phyloP scores from a whole-genome alignment of 2,888 invertebrate species.

The Oligia latruncula region DNA sequence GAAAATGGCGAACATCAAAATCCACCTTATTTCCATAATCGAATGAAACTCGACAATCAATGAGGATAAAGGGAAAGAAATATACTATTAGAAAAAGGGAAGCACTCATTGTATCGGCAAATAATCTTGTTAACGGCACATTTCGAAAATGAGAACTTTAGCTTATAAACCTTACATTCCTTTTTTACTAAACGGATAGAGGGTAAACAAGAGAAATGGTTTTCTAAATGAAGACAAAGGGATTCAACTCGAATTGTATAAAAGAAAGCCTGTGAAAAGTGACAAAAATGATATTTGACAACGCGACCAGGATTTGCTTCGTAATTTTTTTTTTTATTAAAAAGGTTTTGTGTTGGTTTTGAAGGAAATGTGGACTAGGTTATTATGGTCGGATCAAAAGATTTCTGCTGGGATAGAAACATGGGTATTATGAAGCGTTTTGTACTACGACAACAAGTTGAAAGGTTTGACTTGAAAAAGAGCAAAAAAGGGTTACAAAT shows the following conservation, averaged over 20 bases:
- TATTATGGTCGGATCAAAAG: conserved; percentile 6
- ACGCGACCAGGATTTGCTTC: conserved; percentile 61
- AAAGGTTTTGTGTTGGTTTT: conserved; percentile 37
- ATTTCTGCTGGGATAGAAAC: neutral
- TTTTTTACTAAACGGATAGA: conserved; percentile 73
- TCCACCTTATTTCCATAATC: conserved; percentile 36
- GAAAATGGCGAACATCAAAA: conserved; percentile 26
- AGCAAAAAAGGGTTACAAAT: conserved; percentile 22
- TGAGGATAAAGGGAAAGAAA: conserved; percentile 34
- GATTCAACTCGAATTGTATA: conserved; percentile 71
- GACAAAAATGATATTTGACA: conserved; percentile 81
- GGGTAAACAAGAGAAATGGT: conserved; percentile 84
- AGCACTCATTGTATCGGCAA: conserved; percentile 44
- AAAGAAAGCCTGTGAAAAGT: conserved; percentile 71
- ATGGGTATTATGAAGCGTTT: conserved; percentile 8
- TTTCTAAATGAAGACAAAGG: conserved; percentile 83
- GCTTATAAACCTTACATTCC: conserved; percentile 62
- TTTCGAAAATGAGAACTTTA: conserved; percentile 68
- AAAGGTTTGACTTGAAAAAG: neutral
- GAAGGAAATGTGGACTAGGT: conserved; percentile 12
- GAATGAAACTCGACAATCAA: conserved; percentile 55
- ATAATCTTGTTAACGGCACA: conserved; percentile 67
- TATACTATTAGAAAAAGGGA: conserved; percentile 44
- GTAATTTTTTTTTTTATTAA: conserved; percentile 69
- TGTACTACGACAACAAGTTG: conserved; percentile 9